A percentile compares a stretch with the other conserved stretches of the same genome.
Conservation (phyloP, 2,113 vertebrate species). For the Euleptes europaea region DNA sequence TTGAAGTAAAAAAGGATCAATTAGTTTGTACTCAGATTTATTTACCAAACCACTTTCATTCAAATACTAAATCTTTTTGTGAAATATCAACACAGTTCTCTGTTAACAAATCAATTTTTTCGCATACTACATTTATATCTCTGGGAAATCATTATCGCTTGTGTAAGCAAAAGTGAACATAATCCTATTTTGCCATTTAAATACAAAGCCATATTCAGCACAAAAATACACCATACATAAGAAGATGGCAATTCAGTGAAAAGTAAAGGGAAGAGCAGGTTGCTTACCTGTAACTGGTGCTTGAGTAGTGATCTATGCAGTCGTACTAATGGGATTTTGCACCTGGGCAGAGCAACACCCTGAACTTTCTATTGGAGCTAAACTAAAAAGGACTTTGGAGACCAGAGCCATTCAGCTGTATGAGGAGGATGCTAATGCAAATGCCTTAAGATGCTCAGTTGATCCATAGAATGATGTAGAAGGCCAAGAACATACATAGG, state of each 20-base stretch:
- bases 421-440: too few relatives aligned
- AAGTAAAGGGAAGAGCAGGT: neutral
- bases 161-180: neutral
- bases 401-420: too few relatives aligned
- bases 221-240: neutral
- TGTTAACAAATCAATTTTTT: neutral
- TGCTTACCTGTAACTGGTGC: too few relatives aligned
- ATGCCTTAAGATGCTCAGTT: too few relatives aligned
- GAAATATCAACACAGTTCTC: neutral
- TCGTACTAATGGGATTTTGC: too few relatives aligned
- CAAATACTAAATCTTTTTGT: neutral
- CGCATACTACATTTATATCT: neutral
- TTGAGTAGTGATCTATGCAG: too few relatives aligned
- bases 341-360: too few relatives aligned
- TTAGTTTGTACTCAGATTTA: neutral
- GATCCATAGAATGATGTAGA: too few relatives aligned
- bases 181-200: neutral
- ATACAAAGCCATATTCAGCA: neutral
- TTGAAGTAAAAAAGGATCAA: slow-evolving; percentile 35
- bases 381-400: too few relatives aligned
- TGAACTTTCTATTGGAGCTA: too few relatives aligned
- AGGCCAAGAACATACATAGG: too few relatives aligned
- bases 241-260: neutral
- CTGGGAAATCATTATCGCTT: neutral
- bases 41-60: neutral